Conservation (phyloP, 2,888 invertebrate species). For the Tipula vernalis region DNA sequence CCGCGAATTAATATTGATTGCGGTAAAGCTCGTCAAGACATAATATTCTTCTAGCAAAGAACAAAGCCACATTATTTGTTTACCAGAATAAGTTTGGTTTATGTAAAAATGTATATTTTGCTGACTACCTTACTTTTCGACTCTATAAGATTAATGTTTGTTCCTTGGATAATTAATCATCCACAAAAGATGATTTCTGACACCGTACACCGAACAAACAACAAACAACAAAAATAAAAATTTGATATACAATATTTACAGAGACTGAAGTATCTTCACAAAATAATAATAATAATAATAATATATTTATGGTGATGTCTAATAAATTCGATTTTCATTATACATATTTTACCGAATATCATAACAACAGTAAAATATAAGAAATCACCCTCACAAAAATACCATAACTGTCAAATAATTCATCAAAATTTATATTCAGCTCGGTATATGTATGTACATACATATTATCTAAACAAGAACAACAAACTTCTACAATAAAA, state of each 20-base stretch:
- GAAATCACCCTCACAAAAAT: not conserved
- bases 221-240: not conserved
- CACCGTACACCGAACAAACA: not conserved
- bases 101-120: not conserved
- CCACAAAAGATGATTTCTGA: not conserved
- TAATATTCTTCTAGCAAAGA: too few species aligned
- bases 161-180: not conserved
- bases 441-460: not conserved
- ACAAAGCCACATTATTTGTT: not conserved
- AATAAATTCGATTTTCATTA: not conserved
- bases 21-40: not conserved
- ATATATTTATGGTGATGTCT: not conserved
- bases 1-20: not conserved
- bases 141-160: not conserved
- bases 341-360: not conserved
- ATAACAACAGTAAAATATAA: not conserved
- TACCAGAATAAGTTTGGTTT: not conserved
- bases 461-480: not conserved
- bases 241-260: not conserved
- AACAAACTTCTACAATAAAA: not conserved
- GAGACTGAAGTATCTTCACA: not conserved
- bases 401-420: slow-evolving; percentile 4
- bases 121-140: not conserved
- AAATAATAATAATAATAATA: not conserved
- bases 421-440: not conserved